phyloP scores from a whole-genome alignment of 2,888 invertebrate species.

The Kryphioiulus occultus region DNA sequence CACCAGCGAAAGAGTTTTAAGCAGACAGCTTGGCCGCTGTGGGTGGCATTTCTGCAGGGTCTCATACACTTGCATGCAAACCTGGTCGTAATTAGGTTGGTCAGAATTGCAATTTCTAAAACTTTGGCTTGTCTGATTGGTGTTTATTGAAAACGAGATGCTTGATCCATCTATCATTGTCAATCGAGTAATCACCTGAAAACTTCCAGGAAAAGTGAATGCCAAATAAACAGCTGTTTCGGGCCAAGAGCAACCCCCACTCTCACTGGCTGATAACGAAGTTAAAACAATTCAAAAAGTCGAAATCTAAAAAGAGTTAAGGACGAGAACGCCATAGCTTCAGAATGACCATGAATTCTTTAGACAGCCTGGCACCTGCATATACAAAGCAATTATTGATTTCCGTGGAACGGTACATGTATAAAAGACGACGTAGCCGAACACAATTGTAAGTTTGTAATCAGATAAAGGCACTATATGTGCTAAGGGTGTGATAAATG shows the following conservation, averaged over 20 bases:
- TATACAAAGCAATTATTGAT: not conserved
- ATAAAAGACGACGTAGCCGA: not conserved
- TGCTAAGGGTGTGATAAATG: too few relatives aligned
- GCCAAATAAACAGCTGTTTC: not conserved
- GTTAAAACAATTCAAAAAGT: not conserved
- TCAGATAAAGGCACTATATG: too few relatives aligned
- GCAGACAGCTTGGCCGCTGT: not conserved
- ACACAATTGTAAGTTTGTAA: not conserved
- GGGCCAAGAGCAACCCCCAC: not conserved
- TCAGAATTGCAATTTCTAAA: not conserved
- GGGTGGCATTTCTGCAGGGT: not conserved
- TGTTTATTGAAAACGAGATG: not conserved
- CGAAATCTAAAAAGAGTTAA: not conserved
- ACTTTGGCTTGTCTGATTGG: not conserved
- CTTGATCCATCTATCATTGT: not conserved
- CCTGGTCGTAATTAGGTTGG: too few relatives aligned
- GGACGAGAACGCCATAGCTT: not conserved
- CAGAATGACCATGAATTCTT: not conserved
- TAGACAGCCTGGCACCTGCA: conserved; percentile 1
- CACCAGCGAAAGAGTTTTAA: not conserved
- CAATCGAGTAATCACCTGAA: not conserved
- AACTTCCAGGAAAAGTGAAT: not conserved
- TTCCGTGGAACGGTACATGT: not conserved
- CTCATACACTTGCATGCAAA: not conserved
- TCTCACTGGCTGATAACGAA: not conserved